Percentiles rank a stretch among this genome's conserved stretches.
phyloP scores from a whole-genome alignment of 2,888 invertebrate genomes.

The Coelinius sp. region DNA sequence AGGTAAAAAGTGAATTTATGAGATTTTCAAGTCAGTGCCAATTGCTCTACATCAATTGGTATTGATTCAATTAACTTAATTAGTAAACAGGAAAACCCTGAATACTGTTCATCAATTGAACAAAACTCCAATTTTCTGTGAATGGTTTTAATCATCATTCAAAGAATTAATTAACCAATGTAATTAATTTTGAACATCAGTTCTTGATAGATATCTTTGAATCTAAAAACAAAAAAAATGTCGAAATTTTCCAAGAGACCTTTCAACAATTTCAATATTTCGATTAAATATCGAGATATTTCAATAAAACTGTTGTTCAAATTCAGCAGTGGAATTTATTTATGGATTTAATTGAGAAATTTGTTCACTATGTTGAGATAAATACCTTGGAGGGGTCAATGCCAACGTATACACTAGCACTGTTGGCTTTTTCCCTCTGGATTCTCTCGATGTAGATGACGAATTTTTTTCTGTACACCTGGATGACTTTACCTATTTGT shows the following conservation, averaged over 20 bases:
- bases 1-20: background rate
- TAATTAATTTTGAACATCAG: too few relatives aligned
- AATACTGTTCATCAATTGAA: constrained; percentile 55
- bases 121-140: constrained; percentile 71
- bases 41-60: constrained; percentile 74
- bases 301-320: too few relatives aligned
- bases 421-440: constrained; percentile 99
- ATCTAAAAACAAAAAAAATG: too few relatives aligned
- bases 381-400: constrained; percentile 97
- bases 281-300: constrained; percentile 16
- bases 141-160: constrained; percentile 80
- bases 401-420: constrained; percentile 97
- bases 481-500: constrained; percentile 98
- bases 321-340: too few relatives aligned
- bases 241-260: too few relatives aligned
- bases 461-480: constrained; percentile 99
- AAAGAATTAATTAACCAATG: constrained; percentile 18
- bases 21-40: constrained; percentile 76
- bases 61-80: constrained; percentile 57
- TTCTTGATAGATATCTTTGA: too few relatives aligned
- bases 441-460: constrained; percentile 99
- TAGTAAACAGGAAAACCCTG: constrained; percentile 72
- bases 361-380: background rate
- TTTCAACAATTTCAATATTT: too few relatives aligned
- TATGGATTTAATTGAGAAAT: background rate